phyloP scores from a whole-genome alignment of 2,888 invertebrate genomes.

The Eupithecia pulchellata region DNA sequence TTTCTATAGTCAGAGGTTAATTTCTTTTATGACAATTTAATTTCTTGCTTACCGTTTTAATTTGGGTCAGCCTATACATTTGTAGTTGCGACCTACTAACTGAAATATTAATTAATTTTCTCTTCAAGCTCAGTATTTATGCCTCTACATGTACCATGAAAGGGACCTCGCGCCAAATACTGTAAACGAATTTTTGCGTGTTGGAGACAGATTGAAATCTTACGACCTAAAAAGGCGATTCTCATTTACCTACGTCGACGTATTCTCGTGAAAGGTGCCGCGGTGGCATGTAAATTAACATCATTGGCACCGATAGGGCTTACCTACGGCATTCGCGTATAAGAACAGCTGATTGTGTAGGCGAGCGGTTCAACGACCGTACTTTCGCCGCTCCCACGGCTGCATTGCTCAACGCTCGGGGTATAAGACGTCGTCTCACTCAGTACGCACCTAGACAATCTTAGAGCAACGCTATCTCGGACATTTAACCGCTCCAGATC shows the following conservation, averaged over 20 bases:
- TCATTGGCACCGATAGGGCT: conserved; percentile 51
- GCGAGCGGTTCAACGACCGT: conserved; percentile 77
- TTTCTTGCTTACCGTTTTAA: neutral
- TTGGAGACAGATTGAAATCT: conserved; percentile 40
- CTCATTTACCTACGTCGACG: conserved; percentile 30
- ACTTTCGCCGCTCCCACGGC: conserved; percentile 83
- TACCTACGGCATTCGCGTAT: conserved; percentile 59
- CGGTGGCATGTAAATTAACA: conserved; percentile 49
- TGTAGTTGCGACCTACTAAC: conserved; percentile 1
- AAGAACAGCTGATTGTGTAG: conserved; percentile 82
- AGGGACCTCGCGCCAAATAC: conserved; percentile 44
- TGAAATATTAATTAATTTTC: conserved; percentile 22
- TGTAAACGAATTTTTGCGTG: conserved; percentile 41
- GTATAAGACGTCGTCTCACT: conserved; percentile 61
- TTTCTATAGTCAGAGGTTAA: neutral
- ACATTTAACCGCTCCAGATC: conserved; percentile 45
- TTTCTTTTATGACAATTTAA: neutral
- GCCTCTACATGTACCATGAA: conserved; percentile 22
- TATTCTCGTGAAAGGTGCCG: conserved; percentile 36
- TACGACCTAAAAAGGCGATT: conserved; percentile 35
- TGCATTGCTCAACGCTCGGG: conserved; percentile 70
- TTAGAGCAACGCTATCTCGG: conserved; percentile 37
- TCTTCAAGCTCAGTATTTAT: neutral
- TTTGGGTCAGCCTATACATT: neutral
- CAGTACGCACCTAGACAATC: conserved; percentile 32